phyloP scores from a whole-genome alignment of 1,140 invertebrate species.

The Callitettix versicolor region DNA sequence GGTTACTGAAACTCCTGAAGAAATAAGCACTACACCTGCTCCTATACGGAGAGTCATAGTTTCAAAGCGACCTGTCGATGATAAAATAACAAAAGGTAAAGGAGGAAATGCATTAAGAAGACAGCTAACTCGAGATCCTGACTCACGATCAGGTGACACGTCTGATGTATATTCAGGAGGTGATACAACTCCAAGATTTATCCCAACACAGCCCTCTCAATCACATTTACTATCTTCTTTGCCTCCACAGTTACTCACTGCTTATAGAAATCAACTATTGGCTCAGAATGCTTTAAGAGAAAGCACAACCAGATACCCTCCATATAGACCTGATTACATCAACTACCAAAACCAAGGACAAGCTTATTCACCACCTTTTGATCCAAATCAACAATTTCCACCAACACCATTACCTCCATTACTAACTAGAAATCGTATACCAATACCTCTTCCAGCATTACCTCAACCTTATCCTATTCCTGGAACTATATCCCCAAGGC shows the following conservation, averaged over 20 bases:
- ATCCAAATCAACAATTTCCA: too few species aligned
- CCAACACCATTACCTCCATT: too few species aligned
- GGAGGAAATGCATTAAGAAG: slow-evolving; percentile 42
- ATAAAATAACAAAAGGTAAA: slow-evolving; percentile 33
- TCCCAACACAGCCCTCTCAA: slow-evolving; percentile 37
- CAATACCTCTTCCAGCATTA: not conserved
- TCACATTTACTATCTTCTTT: slow-evolving; percentile 6
- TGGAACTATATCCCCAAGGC: not conserved
- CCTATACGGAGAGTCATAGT: slow-evolving; percentile 34
- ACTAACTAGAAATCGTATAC: too few species aligned
- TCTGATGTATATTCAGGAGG: slow-evolving; percentile 30
- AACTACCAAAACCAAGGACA: too few species aligned
- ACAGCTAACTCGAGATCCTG: slow-evolving; percentile 39
- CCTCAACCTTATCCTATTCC: not conserved
- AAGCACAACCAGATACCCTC: too few species aligned
- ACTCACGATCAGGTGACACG: slow-evolving; percentile 13
- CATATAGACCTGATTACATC: too few species aligned
- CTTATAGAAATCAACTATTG: slow-evolving; percentile 10
- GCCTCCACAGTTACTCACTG: slow-evolving; percentile 5
- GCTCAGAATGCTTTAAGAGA: not conserved
- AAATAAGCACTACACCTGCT: slow-evolving; percentile 14
- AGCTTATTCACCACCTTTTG: too few species aligned
- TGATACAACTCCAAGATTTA: slow-evolving; percentile 30
- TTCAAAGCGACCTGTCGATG: slow-evolving; percentile 35
- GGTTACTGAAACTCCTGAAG: slow-evolving; percentile 34